Conservation (phyloP, 2,888 invertebrate genomes). For the Metopia argyrocephala region DNA sequence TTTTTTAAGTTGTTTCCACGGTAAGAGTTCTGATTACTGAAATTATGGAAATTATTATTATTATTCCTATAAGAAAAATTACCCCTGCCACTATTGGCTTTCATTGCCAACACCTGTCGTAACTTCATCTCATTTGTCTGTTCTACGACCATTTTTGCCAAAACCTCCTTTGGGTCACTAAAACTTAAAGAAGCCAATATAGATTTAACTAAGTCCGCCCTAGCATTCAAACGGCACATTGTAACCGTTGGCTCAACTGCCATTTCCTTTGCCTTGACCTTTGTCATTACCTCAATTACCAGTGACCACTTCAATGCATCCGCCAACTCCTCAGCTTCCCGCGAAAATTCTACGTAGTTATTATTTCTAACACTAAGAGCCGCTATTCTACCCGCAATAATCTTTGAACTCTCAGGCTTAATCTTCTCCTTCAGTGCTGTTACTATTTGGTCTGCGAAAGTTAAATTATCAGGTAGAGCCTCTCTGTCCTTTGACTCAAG, state of each 20-base stretch:
- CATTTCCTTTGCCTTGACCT: conserved; percentile 23
- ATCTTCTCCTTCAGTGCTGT: background rate
- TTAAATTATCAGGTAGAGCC: background rate
- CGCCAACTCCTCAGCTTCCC: conserved; percentile 22
- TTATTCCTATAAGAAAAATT: too few relatives aligned
- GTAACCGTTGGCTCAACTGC: conserved; percentile 27
- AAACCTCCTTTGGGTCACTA: conserved; percentile 13
- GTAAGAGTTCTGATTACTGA: background rate
- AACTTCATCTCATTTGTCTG: conserved; percentile 18
- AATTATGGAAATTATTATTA: too few relatives aligned
- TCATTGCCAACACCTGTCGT: conserved; percentile 7
- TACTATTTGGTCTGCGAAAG: background rate
- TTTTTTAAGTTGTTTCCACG: background rate
- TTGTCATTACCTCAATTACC: conserved; percentile 5
- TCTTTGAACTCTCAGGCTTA: conserved; percentile 17
- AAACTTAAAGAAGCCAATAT: conserved; percentile 2
- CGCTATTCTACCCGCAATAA: conserved; percentile 21
- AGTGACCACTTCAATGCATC: conserved; percentile 22
- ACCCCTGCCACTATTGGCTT: background rate
- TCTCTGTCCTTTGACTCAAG: conserved; percentile 13
- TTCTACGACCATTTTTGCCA: conserved; percentile 18
- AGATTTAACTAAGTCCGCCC: conserved; percentile 21
- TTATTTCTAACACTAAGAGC: conserved; percentile 8
- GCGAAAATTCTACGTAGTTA: conserved; percentile 25
- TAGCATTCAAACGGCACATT: conserved; percentile 25